Conservation (phyloP, 2,113 vertebrate genomes). For the Stegostoma tigrinum region DNA sequence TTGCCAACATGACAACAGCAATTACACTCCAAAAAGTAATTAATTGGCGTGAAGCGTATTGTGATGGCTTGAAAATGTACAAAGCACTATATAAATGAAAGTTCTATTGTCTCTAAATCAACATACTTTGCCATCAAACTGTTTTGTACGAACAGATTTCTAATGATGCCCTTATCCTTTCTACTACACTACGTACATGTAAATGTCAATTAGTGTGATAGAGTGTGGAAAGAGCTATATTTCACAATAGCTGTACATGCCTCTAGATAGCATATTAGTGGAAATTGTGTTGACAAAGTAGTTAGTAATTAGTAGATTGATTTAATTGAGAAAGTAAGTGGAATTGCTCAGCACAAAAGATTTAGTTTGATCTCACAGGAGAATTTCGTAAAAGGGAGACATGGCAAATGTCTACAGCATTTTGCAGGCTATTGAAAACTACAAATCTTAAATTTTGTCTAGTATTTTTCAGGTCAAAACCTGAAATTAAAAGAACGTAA, state of each 20-base stretch:
- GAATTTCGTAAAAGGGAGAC: background rate
- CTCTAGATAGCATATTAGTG: background rate
- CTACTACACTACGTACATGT: background rate
- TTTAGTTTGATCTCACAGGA: background rate
- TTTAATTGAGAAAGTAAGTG: background rate
- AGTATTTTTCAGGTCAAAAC: background rate
- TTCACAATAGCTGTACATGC: background rate
- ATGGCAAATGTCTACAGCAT: background rate
- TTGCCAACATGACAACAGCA: background rate
- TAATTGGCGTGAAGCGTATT: background rate
- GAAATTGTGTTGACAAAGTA: constrained; percentile 23
- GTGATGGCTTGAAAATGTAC: background rate
- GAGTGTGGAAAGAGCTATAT: background rate
- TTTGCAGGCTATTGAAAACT: background rate
- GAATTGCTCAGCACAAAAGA: background rate
- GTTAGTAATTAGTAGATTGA: constrained; percentile 24
- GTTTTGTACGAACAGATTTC: background rate
- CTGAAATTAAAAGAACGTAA: background rate
- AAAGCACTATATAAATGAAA: background rate
- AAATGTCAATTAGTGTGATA: background rate
- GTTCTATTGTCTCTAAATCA: background rate
- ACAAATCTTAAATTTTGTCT: background rate
- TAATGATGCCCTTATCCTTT: background rate
- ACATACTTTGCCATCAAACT: background rate
- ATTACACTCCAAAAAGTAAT: background rate